These are phyloP conservation scores for Meghimatium bilineatum DNA, from an alignment of 2,888 invertebrate genomes.

Conservation along the genomic window DNA sequence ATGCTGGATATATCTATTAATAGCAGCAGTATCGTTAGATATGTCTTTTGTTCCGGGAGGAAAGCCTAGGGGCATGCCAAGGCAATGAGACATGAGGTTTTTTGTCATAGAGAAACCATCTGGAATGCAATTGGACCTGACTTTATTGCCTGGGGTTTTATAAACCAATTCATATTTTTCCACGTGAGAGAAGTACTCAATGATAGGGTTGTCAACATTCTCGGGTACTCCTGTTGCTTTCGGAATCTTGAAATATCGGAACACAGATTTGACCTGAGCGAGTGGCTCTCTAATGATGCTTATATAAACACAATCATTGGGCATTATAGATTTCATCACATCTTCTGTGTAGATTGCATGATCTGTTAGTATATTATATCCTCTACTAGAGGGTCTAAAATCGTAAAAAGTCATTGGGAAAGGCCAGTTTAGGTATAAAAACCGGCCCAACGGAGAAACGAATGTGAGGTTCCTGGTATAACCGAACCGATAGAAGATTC, in stretches of 20 bases:
- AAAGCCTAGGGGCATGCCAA: slow-evolving; percentile 73
- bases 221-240: slow-evolving; percentile 60
- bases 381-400: slow-evolving; percentile 63
- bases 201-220: slow-evolving; percentile 53
- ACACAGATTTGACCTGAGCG: slow-evolving; percentile 70
- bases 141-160: slow-evolving; percentile 52
- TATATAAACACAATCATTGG: slow-evolving; percentile 64
- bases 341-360: slow-evolving; percentile 71
- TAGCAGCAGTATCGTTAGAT: slow-evolving; percentile 52
- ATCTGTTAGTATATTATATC: slow-evolving; percentile 70
- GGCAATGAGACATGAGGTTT: slow-evolving; percentile 72
- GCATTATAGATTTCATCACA: slow-evolving; percentile 67
- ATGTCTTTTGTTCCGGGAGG: slow-evolving; percentile 62
- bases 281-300: slow-evolving; percentile 74
- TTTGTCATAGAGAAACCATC: slow-evolving; percentile 69
- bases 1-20: slow-evolving; percentile 59
- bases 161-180: slow-evolving; percentile 68
- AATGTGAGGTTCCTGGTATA: slow-evolving; percentile 67
- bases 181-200: slow-evolving; percentile 68
- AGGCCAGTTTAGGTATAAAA: slow-evolving; percentile 75
- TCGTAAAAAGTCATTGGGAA: slow-evolving; percentile 63
- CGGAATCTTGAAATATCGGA: slow-evolving; percentile 70
- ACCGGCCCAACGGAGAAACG: slow-evolving; percentile 67
- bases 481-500: slow-evolving; percentile 70
- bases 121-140: slow-evolving; percentile 69